Percentiles rank a stretch among this genome's conserved stretches.
phyloP scores from a whole-genome alignment of 2,113 vertebrate species.

The Chlamydotis undulata region DNA sequence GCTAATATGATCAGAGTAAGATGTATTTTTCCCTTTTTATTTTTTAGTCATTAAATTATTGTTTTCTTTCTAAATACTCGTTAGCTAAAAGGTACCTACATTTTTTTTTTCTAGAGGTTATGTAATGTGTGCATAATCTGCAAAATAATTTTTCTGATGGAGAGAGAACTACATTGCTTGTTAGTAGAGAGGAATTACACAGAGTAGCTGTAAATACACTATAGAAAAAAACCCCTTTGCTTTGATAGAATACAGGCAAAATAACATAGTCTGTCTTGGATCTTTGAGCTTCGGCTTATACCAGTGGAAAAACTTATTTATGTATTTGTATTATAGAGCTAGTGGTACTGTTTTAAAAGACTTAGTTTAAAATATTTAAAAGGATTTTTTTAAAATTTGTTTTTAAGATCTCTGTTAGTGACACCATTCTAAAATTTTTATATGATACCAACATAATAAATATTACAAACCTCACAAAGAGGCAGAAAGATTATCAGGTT shows the following conservation, averaged over 20 bases:
- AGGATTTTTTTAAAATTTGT: fast-evolving
- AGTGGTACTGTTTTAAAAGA: neutral
- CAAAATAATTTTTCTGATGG: neutral
- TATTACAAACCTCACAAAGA: neutral
- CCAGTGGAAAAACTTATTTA: neutral
- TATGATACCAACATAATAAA: neutral
- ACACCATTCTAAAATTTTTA: neutral
- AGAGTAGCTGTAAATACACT: neutral
- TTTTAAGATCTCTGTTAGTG: neutral
- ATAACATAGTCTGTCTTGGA: neutral
- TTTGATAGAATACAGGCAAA: neutral
- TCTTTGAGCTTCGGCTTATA: neutral
- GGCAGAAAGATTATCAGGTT: neutral
- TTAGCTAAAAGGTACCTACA: neutral
- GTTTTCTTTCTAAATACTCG: neutral
- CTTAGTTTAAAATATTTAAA: neutral
- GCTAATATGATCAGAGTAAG: neutral
- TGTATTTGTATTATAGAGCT: neutral
- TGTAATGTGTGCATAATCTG: neutral
- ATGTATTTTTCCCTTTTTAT: neutral
- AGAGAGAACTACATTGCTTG: neutral
- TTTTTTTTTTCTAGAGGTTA: neutral
- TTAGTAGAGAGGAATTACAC: neutral
- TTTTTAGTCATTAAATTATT: neutral
- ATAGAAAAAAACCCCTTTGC: neutral